Conservation (phyloP, 1,140 invertebrate species). For the Drosophila setifemur region DNA sequence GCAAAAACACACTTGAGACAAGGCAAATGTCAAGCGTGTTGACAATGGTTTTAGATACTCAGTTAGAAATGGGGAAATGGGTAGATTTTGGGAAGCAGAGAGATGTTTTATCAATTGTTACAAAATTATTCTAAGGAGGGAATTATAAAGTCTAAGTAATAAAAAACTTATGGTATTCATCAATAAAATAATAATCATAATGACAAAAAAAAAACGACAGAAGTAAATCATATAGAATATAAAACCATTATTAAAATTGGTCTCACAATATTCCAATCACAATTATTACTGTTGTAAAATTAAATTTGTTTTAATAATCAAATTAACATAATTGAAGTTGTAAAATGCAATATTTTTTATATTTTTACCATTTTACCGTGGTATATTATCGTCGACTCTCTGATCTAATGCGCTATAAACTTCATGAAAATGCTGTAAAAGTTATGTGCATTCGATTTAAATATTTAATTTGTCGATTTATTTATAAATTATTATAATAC, state of each 20-base stretch:
- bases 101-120: too few relatives aligned
- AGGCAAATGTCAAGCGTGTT: slow-evolving; percentile 57
- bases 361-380: neutral
- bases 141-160: too few relatives aligned
- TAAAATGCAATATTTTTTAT: neutral
- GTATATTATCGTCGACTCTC: neutral
- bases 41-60: slow-evolving; percentile 43
- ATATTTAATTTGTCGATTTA: neutral
- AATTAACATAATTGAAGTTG: too few relatives aligned
- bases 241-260: too few relatives aligned
- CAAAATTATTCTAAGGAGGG: too few relatives aligned
- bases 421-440: neutral
- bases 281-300: too few relatives aligned
- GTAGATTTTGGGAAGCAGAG: neutral
- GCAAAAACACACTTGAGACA: neutral
- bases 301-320: too few relatives aligned
- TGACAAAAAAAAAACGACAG: too few relatives aligned
- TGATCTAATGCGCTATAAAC: neutral
- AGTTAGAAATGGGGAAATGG: neutral
- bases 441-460: slow-evolving; percentile 6
- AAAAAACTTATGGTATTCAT: too few relatives aligned
- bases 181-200: too few relatives aligned
- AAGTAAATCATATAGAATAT: too few relatives aligned
- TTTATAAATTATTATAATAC: neutral
- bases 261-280: too few relatives aligned